Base-by-base conservation (phyloP, 2,113 vertebrate genomes). In the Chinchilla lanigera region DNA sequence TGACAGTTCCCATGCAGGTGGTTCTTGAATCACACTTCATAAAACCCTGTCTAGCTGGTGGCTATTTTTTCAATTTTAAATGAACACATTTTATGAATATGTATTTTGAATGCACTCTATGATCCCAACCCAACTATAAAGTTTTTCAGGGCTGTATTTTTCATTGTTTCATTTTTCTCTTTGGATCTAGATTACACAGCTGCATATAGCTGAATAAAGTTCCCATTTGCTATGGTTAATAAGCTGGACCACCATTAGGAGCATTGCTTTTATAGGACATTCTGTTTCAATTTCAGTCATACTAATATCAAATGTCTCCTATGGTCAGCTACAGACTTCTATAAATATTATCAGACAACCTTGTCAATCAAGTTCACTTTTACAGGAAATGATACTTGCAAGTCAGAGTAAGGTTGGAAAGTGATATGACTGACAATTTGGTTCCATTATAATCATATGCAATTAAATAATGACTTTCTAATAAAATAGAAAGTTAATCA, bases 401-500 rank as follows among this genome's bases (percentile, higher is more conserved):
- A 52, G 4, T 65, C 54, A 65, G 44, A 92, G 65, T 78, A 80
- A 92, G 60, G 26, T 77, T 38, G 83, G 65, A n/a, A 91, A 93
- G 69, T 71, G 20, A 20, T 63, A 78, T n/a, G 30, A 90, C 19
- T 86, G 38, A 84, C 28, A 89, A 65, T 60, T 24, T 71, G 17
- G 5, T 92, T 89, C 73, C 65, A 78, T 10, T 73, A 81, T 7
- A 58, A 52, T 84, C 35, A 11, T 81, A 73, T 60, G 85, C 83
- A 93, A 88, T 63, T 71, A 87, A 90, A 71, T 93, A 91, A 93
- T 88, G 20, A 1, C n/a, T 75, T 10, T 20, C 93, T 78, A 92
- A 52, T 82, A 78, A 93, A 92, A 90, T 60, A 58, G 86, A 96
- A 91, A 92, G 5, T 17, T 63, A 77, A 93, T 69, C 7, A 63